These are phyloP conservation scores for Apeltes quadracus DNA, from an alignment of 2,113 vertebrate species.

Conservation along the genomic window DNA sequence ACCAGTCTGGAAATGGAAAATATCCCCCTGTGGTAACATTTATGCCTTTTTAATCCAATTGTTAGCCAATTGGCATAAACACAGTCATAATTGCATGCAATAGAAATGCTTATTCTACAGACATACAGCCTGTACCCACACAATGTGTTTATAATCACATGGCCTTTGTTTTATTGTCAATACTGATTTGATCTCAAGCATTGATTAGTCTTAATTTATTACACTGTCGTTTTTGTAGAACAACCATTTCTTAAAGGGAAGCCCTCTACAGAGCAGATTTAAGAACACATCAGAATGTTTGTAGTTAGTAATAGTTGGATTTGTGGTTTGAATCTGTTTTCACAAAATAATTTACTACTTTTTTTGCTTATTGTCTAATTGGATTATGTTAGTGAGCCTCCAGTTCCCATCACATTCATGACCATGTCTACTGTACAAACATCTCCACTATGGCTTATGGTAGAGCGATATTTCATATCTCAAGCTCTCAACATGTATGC, in stretches of 20 bases:
- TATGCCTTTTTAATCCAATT: neutral
- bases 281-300: neutral
- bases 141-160: neutral
- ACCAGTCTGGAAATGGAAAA: conserved; percentile 4
- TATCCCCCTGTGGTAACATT: neutral
- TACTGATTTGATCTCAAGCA: neutral
- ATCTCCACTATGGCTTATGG: conserved; percentile 50
- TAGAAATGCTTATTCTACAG: neutral
- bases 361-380: neutral
- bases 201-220: neutral
- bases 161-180: neutral
- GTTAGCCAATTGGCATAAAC: neutral
- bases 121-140: neutral
- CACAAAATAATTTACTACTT: neutral
- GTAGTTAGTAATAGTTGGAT: conserved; percentile 2
- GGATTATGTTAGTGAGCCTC: neutral
- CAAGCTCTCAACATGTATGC: conserved; percentile 60
- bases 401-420: conserved; percentile 24
- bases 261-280: conserved; percentile 16
- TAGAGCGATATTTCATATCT: conserved; percentile 74
- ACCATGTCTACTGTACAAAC: conserved; percentile 30
- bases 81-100: conserved; percentile 1
- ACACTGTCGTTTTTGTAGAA: conserved; percentile 9
- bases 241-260: conserved; percentile 31
- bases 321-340: conserved; percentile 12